Conservation (phyloP, 2,888 invertebrate genomes). For the Neocrepidodera transversa region DNA sequence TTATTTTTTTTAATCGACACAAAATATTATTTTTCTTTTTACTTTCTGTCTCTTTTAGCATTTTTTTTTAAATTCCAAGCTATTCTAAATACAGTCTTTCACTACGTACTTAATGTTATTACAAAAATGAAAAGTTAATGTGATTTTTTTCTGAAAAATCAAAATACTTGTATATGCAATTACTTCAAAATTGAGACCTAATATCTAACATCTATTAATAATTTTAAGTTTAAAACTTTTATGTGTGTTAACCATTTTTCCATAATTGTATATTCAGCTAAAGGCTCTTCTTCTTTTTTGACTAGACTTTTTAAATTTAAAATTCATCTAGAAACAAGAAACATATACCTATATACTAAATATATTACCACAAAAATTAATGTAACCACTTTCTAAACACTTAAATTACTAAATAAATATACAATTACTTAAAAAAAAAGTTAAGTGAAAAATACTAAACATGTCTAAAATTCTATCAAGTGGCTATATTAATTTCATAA, state of each 20-base stretch:
- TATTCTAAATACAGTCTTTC: no score
- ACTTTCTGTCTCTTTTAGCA: no score
- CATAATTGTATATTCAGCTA: not conserved
- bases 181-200: not conserved
- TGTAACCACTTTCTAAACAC: conserved; percentile 27
- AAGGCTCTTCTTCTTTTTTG: conserved; percentile 34
- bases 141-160: no score
- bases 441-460: conserved; percentile 5
- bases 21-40: no score
- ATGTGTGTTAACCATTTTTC: not conserved
- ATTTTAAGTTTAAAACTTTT: not conserved
- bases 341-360: conserved; percentile 35
- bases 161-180: no score
- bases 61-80: no score
- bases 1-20: no score
- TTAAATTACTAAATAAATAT: conserved; percentile 33
- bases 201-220: not conserved
- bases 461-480: conserved; percentile 4
- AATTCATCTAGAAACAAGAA: conserved; percentile 41
- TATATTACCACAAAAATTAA: conserved; percentile 22
- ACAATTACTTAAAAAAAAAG: conserved; percentile 15
- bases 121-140: no score
- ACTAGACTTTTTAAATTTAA: conserved; percentile 41
- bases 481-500: conserved; percentile 29
- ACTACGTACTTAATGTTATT: no score